These are phyloP conservation scores for Lepilemur septentrionalis DNA, from an alignment of 2,797 vertebrate species.

Conservation along the genomic window DNA sequence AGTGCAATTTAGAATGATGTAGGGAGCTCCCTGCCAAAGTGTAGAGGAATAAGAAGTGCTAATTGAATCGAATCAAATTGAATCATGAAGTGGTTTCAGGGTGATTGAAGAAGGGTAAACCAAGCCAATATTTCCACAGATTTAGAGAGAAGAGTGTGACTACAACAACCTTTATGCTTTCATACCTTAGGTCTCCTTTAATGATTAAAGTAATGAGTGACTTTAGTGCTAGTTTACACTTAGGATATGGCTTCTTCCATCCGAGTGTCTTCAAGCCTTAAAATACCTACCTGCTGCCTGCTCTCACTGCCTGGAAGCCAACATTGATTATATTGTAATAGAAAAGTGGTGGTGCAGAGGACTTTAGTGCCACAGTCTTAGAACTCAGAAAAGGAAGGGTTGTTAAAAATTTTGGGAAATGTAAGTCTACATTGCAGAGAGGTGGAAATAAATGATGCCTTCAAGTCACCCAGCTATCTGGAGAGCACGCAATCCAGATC, in stretches of 20 bases:
- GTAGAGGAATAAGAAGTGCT: neutral
- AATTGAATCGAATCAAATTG: neutral
- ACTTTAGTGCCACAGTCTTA: neutral
- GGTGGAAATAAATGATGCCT: neutral
- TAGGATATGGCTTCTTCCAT: neutral
- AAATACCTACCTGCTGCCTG: rapidly evolving
- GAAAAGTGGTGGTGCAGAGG: neutral
- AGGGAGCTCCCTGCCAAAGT: neutral
- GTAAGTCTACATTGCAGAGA: neutral
- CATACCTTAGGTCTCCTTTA: neutral
- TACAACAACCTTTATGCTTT: neutral
- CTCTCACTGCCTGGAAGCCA: neutral
- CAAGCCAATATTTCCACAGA: neutral
- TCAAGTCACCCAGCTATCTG: neutral
- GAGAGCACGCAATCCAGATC: neutral
- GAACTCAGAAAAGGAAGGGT: neutral
- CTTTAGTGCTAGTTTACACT: neutral
- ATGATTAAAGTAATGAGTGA: neutral
- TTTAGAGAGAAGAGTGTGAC: neutral
- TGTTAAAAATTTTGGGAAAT: neutral
- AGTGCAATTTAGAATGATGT: neutral
- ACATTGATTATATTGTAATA: neutral
- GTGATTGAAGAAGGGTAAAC: neutral
- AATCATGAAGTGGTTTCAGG: neutral
- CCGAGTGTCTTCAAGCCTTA: neutral